Evolutionary conservation across 2,888 invertebrate species (phyloP), one percentile per base, ranked within the genome.

Genomic region (Iphiclides podalirius): DNA sequence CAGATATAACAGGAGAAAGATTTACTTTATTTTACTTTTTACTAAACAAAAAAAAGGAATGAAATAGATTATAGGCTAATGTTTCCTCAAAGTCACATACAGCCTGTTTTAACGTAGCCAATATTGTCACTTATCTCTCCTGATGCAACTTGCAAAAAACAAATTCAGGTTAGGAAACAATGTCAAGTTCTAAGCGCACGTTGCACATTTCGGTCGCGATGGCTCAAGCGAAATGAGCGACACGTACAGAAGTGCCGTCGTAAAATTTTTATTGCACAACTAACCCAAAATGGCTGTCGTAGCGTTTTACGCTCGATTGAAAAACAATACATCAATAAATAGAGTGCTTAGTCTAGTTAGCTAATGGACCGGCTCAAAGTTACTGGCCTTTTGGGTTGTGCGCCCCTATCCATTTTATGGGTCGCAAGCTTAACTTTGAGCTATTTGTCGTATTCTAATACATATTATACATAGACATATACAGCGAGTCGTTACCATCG

Each of bases 221-320:
- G 28, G 31, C 20, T 20, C 8, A 37, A 34, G 43, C 36, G 23
- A 38, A 38, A 34, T 33, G 16, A 37, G 31, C 42, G 23, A 34
- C 26, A 35, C 43, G 39, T 28, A 44, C 43, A 43, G n/a, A 50
- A 50, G 49, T 28, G 39, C 39, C 35, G 26, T 70, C 71, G 64
- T 76, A 71, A 76, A 76, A 71, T 64, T 57, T 74, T 74, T 71
- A 73, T 67, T 57, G 63, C 59, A 56, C 60, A 63, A 63, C 61
- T 56, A 55, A 52, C 62, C 59, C 54, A 60, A 56, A 67, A 62
- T 65, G 63, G 59, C 58, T 44, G 61, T 62, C 57, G 60, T 69
- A 67, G 70, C 64, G 64, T 54, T 60, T 71, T 63, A 67, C 64
- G 62, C 59, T 67, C 65, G 60, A 62, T 63, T 63, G 62, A 61